phyloP scores from a whole-genome alignment of 2,113 vertebrate species.

The Nycticorax nycticorax region DNA sequence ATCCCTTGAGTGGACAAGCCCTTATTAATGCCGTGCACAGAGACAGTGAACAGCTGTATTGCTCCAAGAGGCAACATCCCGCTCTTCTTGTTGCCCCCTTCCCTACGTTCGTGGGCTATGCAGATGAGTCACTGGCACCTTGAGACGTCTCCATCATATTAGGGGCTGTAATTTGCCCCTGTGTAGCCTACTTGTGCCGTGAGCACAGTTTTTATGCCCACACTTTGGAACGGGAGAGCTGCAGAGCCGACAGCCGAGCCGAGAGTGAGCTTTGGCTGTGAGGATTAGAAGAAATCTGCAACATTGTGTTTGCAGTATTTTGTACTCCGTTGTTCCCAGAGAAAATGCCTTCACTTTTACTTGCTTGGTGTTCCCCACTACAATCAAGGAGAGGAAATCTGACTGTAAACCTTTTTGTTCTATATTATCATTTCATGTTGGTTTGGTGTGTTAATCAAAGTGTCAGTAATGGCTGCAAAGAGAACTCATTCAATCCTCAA shows the following conservation, averaged over 20 bases:
- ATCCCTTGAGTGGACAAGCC: background rate
- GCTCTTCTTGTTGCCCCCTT: background rate
- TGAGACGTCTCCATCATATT: background rate
- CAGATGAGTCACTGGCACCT: background rate
- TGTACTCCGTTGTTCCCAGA: background rate
- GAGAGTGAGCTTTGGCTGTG: background rate
- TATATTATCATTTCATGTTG: slow-evolving; percentile 34
- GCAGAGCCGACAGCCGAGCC: background rate
- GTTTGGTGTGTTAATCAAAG: slow-evolving; percentile 70
- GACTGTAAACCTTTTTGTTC: slow-evolving; percentile 29
- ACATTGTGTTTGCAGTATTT: background rate
- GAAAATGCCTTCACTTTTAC: background rate
- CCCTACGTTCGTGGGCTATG: background rate
- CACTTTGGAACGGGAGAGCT: background rate
- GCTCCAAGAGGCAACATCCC: background rate
- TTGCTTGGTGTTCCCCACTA: background rate
- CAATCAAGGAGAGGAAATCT: slow-evolving; percentile 24
- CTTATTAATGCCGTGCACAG: rapidly evolving
- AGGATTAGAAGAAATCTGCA: slow-evolving; percentile 8
- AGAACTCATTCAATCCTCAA: slow-evolving; percentile 56
- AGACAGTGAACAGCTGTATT: background rate
- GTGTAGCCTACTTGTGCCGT: background rate
- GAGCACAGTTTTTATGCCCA: background rate
- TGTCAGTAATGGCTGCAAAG: slow-evolving; percentile 53
- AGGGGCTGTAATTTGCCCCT: background rate